phyloP scores from a whole-genome alignment of 1,140 invertebrate genomes.

The Cydia fagiglandana region DNA sequence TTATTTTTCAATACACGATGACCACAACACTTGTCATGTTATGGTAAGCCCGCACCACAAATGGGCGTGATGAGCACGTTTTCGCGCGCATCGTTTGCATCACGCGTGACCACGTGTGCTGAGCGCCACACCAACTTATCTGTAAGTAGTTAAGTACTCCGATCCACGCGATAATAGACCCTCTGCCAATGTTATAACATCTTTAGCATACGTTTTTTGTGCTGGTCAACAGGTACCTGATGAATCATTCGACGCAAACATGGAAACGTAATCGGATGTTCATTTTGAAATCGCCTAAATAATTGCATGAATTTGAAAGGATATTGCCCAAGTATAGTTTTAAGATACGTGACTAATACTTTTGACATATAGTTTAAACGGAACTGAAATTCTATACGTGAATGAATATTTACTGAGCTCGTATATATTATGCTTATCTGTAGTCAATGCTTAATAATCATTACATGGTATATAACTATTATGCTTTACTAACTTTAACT shows the following conservation, averaged over 20 bases:
- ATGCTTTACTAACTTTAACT: too few relatives aligned
- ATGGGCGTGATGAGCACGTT: constrained; percentile 4
- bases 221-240: not conserved
- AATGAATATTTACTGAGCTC: not conserved
- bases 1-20: not conserved
- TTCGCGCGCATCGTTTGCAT: not conserved
- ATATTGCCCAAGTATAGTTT: not conserved
- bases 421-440: not conserved
- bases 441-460: not conserved
- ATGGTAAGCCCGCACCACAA: not conserved
- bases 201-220: not conserved
- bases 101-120: not conserved
- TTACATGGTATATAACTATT: not conserved
- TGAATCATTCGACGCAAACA: constrained; percentile 18
- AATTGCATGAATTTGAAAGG: not conserved
- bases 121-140: not conserved
- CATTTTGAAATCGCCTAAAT: constrained; percentile 15
- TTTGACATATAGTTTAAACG: not conserved
- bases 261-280: constrained; percentile 17
- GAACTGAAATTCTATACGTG: constrained; percentile 7
- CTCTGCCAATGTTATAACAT: not conserved
- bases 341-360: constrained; percentile 7
- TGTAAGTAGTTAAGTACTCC: too few relatives aligned
- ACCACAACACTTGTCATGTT: constrained; percentile 13
- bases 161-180: not conserved